These are phyloP conservation scores for Linyphia triangularis DNA, from an alignment of 2,888 invertebrate species.

Conservation along the genomic window DNA sequence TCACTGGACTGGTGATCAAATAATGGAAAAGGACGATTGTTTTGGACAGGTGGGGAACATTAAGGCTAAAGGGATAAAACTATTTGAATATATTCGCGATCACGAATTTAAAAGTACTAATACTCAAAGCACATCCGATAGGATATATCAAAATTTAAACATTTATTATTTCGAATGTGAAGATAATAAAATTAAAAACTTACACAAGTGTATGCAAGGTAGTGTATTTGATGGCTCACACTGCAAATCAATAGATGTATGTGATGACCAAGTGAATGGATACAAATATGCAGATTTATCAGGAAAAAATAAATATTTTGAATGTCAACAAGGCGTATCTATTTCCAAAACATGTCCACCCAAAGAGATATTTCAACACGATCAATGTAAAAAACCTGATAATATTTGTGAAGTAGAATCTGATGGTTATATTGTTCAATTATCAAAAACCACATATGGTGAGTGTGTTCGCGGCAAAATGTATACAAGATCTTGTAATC, in stretches of 20 bases:
- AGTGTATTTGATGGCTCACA: neutral
- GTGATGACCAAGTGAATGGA: neutral
- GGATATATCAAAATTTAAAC: neutral
- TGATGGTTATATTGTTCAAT: neutral
- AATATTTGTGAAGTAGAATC: conserved; percentile 2
- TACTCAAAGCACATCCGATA: no score
- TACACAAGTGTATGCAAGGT: neutral
- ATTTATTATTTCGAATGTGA: conserved; percentile 13
- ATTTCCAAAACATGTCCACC: neutral
- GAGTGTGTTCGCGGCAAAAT: neutral
- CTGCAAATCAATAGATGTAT: neutral
- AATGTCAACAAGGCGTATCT: neutral
- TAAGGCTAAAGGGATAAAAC: neutral
- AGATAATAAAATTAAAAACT: neutral
- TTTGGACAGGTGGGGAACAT: neutral
- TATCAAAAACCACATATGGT: neutral
- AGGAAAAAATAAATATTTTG: neutral
- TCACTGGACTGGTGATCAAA: conserved; percentile 3
- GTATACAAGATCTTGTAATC: neutral
- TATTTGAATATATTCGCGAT: conserved; percentile 3
- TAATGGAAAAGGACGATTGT: conserved; percentile 5
- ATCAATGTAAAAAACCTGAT: neutral
- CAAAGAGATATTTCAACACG: neutral
- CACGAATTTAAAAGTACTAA: neutral
- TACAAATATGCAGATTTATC: neutral